Base-by-base conservation (phyloP, 1,140 invertebrate species). In the Pseudomyrmex concolor region DNA sequence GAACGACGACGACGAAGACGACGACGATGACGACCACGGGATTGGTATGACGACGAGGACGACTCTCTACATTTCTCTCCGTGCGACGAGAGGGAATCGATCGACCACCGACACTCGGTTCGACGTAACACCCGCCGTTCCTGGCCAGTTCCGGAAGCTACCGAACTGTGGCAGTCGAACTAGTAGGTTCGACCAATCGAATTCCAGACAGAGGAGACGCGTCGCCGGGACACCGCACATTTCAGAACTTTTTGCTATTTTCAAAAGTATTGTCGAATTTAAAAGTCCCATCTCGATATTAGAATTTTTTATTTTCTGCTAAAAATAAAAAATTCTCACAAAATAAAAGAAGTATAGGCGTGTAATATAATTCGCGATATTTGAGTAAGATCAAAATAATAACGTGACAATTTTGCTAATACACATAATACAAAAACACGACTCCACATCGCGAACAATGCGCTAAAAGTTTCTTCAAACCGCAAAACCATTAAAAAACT, bases 131-230 rank as follows among this genome's bases (percentile, higher is more conserved):
- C 85, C 60, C 83, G 85, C 64, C 45, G 48, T 66, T 83, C 48
- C 77, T 78, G 86, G 60, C 86, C 84, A 88, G 34, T 34, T 34
- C 83, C 87, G 87, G 87, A 88, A 88, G 72, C 84, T 88, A 67
- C 57, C 55, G 86, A 88, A 88, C 86, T 88, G 86, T 88, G 87
- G 83, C 86, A 88, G 87, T 88, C 87, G 86, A 88, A 88, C 72
- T 63, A n/a, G 59, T 15, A 43, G 66, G 12, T 60, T 71, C 43
- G 12, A 25, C 22, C 34, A 66, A 71, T 80, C 76, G 76, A 80
- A 80, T 80, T 71, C 54, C 43, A 17, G 1, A 22, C n/a, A n/a
- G 45, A n/a, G 19, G 34, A 54, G 13, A 59, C n/a, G 50, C 17
- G n/a, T 57, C 54, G 12, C 54, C 3, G n/a, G 25, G n/a, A 67